Evolutionary conservation across 2,113 vertebrate genomes (phyloP), one percentile per base, ranked within the genome.

Genomic region (Rafetus swinhoei): DNA sequence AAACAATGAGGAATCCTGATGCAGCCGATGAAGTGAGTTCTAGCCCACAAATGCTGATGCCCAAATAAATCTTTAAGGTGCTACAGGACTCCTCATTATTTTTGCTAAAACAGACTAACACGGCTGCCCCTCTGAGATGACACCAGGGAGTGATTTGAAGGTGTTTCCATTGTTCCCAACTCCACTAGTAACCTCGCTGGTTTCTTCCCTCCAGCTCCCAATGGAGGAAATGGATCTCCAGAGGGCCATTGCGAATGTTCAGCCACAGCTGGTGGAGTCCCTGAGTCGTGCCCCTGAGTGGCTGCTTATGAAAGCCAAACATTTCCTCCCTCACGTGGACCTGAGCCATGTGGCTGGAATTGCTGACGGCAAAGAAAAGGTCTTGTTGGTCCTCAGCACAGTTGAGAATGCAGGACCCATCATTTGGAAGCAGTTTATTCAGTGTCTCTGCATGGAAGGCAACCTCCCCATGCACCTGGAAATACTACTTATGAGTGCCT

Each of bases 381-480:
- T 85, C 57, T 87, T 65, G 0, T 8, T 14, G 9, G 92, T 99
- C 54, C 97, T 99, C 35, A 89, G 90, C 5, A 90, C 96, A 87
- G 97, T 99, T 87, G 86, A 57, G 2, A 2, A 13, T 9, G 96
- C 97, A 6, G 95, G 91, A 0, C 25, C 9, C 2, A 81, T 77
- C 54, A 93, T 91, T 6, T 99, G 98, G 97, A 11, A 95, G 6
- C 57, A n/a, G 1, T 99, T 99, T 92, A 95, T 98, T 1, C 87
- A 98, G 39, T 93, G 87, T 0, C 21, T 99, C 82, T 99, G 98
- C 90, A 95, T 98, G 87, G 92, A 98, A 8, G 97, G 97, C 2
- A 97, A 98, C 12, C 97, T 99, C 16, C 99, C 99, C 0, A 96
- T 99, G 96, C 90, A 93, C 0, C 96, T 99, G 90, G 99, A 99